phyloP scores from a whole-genome alignment of 2,888 invertebrate species.

The Plagodis dolabraria region DNA sequence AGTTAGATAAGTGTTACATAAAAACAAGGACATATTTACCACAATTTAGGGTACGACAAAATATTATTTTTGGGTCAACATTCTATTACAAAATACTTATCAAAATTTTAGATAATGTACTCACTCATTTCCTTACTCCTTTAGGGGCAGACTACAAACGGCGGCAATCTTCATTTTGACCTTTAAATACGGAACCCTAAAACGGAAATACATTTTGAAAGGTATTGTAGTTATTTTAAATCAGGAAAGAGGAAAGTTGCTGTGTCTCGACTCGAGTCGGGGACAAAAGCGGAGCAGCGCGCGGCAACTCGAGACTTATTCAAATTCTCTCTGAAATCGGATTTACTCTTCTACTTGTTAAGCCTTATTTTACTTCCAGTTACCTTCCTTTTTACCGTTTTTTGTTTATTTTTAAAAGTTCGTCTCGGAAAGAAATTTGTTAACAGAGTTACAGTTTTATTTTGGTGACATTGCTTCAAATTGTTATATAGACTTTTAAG shows the following conservation, averaged over 20 bases:
- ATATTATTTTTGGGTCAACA: too few relatives aligned
- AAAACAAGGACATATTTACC: too few relatives aligned
- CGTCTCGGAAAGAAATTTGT: constrained; percentile 34
- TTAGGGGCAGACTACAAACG: too few relatives aligned
- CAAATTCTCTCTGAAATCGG: constrained; percentile 78
- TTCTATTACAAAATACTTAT: too few relatives aligned
- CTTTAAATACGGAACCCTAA: too few relatives aligned
- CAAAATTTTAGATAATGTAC: too few relatives aligned
- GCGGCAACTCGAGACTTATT: constrained; percentile 64
- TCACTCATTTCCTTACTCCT: too few relatives aligned
- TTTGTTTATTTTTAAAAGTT: constrained; percentile 56
- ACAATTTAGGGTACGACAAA: too few relatives aligned
- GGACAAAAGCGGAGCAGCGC: constrained; percentile 36
- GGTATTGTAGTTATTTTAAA: constrained; percentile 13
- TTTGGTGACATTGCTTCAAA: not conserved
- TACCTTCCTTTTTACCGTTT: constrained; percentile 46
- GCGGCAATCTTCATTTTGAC: too few relatives aligned
- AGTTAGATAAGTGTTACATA: too few relatives aligned
- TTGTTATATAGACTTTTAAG: not conserved
- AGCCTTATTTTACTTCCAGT: constrained; percentile 70
- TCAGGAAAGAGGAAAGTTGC: constrained; percentile 4
- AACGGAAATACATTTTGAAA: too few relatives aligned
- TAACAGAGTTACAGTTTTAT: constrained; percentile 10
- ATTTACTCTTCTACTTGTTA: constrained; percentile 77
- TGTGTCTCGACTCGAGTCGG: constrained; percentile 1